phyloP scores from a whole-genome alignment of 35 echinoderm and acorn worm genomes.

The Ptychodera flava region DNA sequence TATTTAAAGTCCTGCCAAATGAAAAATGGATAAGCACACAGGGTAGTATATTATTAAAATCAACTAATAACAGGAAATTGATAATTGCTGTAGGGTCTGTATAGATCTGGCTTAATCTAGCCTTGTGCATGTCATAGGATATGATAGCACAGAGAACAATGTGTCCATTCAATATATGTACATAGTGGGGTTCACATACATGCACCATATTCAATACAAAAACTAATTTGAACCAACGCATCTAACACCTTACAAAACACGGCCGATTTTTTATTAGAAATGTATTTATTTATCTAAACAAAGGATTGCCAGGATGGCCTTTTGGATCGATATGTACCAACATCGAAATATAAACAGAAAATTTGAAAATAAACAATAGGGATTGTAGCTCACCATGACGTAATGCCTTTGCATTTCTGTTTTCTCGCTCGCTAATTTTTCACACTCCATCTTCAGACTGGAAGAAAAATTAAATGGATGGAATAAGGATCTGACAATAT shows the following conservation, averaged over 20 bases:
- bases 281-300: no score
- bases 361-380: not conserved
- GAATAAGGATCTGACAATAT: no score
- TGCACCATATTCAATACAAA: constrained; percentile 2
- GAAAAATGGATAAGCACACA: not conserved
- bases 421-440: constrained; percentile 98
- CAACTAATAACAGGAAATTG: not conserved
- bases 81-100: not conserved
- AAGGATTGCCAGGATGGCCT: no score
- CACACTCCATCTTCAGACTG: constrained; percentile 99
- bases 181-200: not conserved
- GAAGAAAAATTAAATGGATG: constrained; percentile 28
- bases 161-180: not conserved
- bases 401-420: constrained; percentile 99
- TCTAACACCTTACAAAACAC: constrained; percentile 6
- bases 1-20: not conserved
- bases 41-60: not conserved
- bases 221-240: not conserved
- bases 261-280: no score
- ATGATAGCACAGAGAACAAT: not conserved
- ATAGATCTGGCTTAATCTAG: not conserved
- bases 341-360: not conserved
- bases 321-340: no score
- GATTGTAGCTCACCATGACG: constrained; percentile 73
- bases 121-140: not conserved